Evolutionary conservation across 2,113 vertebrate genomes (phyloP).

Genomic region (Lipophrys pholis): DNA sequence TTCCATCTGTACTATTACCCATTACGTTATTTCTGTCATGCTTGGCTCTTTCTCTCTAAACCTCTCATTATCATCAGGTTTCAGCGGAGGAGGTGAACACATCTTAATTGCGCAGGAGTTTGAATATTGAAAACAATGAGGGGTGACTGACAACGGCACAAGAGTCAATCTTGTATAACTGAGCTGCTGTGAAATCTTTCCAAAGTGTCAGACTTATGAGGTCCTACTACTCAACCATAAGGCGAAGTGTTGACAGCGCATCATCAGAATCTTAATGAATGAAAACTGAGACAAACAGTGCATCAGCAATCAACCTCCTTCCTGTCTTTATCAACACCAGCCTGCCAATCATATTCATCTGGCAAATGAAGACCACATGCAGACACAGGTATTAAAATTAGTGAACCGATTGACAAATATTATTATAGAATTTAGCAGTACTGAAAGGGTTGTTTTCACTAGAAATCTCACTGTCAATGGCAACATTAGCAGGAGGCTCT

Average conservation of each 20-base stretch:
- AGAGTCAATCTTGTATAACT: not conserved
- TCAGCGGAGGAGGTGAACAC: not conserved
- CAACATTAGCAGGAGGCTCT: not conserved
- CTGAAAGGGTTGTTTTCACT: not conserved
- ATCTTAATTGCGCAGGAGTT: not conserved
- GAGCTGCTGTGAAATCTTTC: not conserved
- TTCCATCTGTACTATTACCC: too few relatives aligned
- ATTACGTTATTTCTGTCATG: too few relatives aligned
- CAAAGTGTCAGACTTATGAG: conserved; percentile 1
- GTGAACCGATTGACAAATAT: not conserved
- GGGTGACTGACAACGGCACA: not conserved
- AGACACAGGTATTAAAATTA: not conserved
- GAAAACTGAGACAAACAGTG: conserved; percentile 41
- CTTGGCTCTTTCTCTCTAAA: too few relatives aligned
- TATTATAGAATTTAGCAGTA: not conserved
- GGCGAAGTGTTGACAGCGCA: not conserved
- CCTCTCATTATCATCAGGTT: not conserved
- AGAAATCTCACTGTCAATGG: not conserved
- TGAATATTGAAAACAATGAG: not conserved
- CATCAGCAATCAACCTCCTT: conserved; percentile 39
- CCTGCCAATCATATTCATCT: conserved; percentile 1
- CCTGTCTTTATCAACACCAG: conserved; percentile 5
- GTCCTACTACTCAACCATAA: not conserved
- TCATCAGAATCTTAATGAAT: conserved; percentile 33
- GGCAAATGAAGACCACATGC: conserved; percentile 25